phyloP scores from a whole-genome alignment of 2,113 vertebrate genomes.

The Apus apus region DNA sequence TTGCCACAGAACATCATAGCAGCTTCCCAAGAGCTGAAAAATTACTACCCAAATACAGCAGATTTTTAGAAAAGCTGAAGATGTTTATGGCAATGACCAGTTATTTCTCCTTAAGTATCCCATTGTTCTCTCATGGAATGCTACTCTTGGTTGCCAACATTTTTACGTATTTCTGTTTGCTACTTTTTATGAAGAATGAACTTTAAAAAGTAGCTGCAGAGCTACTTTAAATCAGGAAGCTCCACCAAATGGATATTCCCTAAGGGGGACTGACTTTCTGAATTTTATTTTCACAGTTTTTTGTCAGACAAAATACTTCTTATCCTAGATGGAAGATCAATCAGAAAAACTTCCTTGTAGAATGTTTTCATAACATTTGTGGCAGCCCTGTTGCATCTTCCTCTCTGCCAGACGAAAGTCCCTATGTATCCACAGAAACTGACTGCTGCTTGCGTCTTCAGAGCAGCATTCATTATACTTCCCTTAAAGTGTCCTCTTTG shows the following conservation, averaged over 20 bases:
- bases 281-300: not conserved
- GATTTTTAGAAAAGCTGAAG: slow-evolving; percentile 21
- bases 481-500: not conserved
- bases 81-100: not conserved
- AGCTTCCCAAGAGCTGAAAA: slow-evolving; percentile 29
- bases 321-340: not conserved
- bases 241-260: not conserved
- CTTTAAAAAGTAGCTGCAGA: not conserved
- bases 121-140: slow-evolving; percentile 3
- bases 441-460: not conserved
- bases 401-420: not conserved
- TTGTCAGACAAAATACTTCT: not conserved
- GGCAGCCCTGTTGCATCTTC: not conserved
- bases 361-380: not conserved
- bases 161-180: not conserved
- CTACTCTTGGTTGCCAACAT: not conserved
- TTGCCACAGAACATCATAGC: not conserved
- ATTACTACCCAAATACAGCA: not conserved
- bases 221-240: not conserved
- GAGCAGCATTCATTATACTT: not conserved
- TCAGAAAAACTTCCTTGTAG: not conserved
- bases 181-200: not conserved
- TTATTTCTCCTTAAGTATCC: not conserved
- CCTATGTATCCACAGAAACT: not conserved
- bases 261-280: not conserved